phyloP scores from a whole-genome alignment of 30 jellyfish, hydroid and myxozoan species.

The Nemopilema nomurai region DNA sequence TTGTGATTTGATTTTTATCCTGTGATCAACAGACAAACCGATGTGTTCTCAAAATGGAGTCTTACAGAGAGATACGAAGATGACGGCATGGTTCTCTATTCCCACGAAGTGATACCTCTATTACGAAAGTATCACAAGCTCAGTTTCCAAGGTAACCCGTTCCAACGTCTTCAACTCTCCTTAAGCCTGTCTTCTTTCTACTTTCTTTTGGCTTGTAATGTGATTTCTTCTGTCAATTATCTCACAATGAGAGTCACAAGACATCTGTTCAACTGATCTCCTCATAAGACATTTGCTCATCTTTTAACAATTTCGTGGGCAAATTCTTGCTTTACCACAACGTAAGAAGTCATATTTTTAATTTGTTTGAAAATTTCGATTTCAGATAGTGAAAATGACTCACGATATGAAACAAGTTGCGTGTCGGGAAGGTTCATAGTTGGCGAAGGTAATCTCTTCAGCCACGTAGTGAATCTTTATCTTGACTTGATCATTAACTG shows the following conservation, averaged over 20 bases:
- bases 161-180: background rate
- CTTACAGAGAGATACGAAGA: conserved; percentile 76
- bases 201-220: background rate
- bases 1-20: background rate
- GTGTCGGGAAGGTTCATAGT: conserved; percentile 15
- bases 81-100: conserved; percentile 87
- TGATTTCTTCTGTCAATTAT: too few relatives aligned
- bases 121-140: conserved; percentile 36
- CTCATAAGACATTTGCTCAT: too few relatives aligned
- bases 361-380: background rate
- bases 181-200: background rate
- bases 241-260: too few relatives aligned
- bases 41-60: conserved; percentile 44
- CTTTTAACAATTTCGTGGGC: too few relatives aligned
- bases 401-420: conserved; percentile 15
- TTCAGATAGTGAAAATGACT: background rate
- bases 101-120: conserved; percentile 81
- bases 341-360: background rate
- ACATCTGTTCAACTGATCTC: too few relatives aligned
- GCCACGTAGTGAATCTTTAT: background rate
- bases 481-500: too few relatives aligned
- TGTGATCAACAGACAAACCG: conserved; percentile 42
- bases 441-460: background rate
- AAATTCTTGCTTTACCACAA: background rate
- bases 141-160: conserved; percentile 31